Percentiles rank a stretch among this genome's conserved stretches.
These are phyloP conservation scores for Camelus dromedarius DNA, from an alignment of 2,113 vertebrate species.

Conservation along the genomic window DNA sequence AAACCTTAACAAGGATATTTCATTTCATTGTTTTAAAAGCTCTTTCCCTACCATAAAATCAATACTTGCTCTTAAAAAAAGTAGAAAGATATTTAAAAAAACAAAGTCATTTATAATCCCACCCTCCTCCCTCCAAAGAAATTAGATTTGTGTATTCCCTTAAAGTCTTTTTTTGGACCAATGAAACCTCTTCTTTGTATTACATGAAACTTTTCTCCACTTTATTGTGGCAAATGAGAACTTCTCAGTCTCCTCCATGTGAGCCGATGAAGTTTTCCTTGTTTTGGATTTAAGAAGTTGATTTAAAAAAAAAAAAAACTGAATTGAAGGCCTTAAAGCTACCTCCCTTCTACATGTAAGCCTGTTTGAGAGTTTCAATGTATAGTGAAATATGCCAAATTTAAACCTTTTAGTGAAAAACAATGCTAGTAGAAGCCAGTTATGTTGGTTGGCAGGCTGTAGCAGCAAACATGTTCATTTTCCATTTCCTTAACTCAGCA, in stretches of 20 bases:
- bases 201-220: background rate
- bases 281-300: constrained; percentile 33
- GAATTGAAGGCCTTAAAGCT: constrained; percentile 1
- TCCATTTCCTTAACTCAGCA: background rate
- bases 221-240: constrained; percentile 1
- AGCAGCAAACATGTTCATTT: constrained; percentile 29
- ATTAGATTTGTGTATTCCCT: background rate
- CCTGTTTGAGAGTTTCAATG: background rate
- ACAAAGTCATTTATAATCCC: background rate
- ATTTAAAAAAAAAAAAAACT: background rate
- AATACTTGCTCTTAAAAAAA: background rate
- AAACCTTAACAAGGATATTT: background rate
- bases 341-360: background rate
- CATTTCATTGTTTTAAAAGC: background rate
- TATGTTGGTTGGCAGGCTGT: background rate
- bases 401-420: constrained; percentile 40
- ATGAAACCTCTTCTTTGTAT: background rate
- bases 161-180: background rate
- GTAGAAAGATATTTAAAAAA: background rate
- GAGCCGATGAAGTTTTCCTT: background rate
- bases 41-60: background rate
- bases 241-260: background rate
- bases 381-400: background rate
- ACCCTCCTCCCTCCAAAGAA: background rate
- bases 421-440: background rate